These are phyloP conservation scores for Meloe dianella DNA, from an alignment of 2,888 invertebrate genomes.

Conservation along the genomic window DNA sequence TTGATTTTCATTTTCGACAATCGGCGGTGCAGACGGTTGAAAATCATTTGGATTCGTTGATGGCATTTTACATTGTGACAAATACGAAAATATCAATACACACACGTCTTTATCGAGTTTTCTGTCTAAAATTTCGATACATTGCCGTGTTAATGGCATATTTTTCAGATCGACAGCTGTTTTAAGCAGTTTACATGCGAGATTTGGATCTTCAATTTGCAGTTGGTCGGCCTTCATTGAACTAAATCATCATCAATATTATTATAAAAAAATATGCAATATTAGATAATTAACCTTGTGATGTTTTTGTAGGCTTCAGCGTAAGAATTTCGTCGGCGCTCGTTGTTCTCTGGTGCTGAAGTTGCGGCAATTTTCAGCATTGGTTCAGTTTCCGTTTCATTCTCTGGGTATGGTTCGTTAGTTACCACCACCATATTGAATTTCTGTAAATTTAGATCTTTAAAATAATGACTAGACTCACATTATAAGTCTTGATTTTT, in stretches of 20 bases:
- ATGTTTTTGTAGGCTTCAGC: slow-evolving; percentile 51
- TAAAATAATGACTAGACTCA: background rate
- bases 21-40: slow-evolving; percentile 56
- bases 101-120: slow-evolving; percentile 70
- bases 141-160: slow-evolving; percentile 70
- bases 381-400: slow-evolving; percentile 51
- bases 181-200: slow-evolving; percentile 73
- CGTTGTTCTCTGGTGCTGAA: slow-evolving; percentile 37
- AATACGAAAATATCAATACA: slow-evolving; percentile 68
- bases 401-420: slow-evolving; percentile 48
- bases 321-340: slow-evolving; percentile 36
- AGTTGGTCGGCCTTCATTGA: slow-evolving; percentile 54
- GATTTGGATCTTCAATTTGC: slow-evolving; percentile 54
- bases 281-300: slow-evolving; percentile 42
- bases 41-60: slow-evolving; percentile 47
- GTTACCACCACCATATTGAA: slow-evolving; percentile 53
- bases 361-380: slow-evolving; percentile 39
- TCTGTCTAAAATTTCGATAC: slow-evolving; percentile 70
- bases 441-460: background rate
- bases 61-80: slow-evolving; percentile 54
- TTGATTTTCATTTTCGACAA: slow-evolving; percentile 51
- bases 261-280: background rate
- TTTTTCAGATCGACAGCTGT: slow-evolving; percentile 79
- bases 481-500: background rate
- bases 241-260: slow-evolving; percentile 35